These are phyloP conservation scores for Hirundichthys speculiger DNA, from an alignment of 2,113 vertebrate genomes.

Conservation along the genomic window DNA sequence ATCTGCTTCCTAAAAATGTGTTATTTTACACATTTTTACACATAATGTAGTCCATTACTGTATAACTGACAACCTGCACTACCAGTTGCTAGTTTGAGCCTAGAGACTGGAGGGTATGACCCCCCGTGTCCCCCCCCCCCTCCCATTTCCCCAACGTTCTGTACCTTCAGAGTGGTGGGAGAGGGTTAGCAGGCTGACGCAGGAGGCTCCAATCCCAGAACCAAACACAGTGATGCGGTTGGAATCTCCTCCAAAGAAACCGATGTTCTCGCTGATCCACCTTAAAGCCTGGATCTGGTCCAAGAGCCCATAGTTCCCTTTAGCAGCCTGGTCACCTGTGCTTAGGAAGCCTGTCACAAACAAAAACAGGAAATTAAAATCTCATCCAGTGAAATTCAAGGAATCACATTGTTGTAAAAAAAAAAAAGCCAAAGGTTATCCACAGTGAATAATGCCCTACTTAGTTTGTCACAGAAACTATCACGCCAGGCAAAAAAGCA, in stretches of 20 bases:
- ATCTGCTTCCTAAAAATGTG: conserved; percentile 36
- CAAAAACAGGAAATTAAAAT: conserved; percentile 10
- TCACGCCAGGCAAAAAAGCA: conserved; percentile 32
- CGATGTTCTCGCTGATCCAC: conserved; percentile 99
- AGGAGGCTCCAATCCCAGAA: conserved; percentile 96
- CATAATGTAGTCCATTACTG: too few species aligned
- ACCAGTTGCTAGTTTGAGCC: conserved; percentile 40
- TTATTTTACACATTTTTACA: background rate
- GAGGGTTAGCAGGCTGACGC: conserved; percentile 96
- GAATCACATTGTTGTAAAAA: background rate
- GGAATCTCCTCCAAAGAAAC: conserved; percentile 97
- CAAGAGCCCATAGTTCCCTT: conserved; percentile 97
- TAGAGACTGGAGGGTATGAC: conserved; percentile 32
- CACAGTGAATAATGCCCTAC: conserved; percentile 4
- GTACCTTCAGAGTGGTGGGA: conserved; percentile 99
- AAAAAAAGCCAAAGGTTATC: conserved; percentile 24
- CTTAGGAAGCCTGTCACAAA: conserved; percentile 92
- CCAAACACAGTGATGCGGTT: conserved; percentile 97
- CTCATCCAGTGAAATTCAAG: background rate
- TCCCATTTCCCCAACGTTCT: background rate
- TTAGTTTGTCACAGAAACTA: conserved; percentile 12
- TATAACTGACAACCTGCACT: conserved; percentile 23
- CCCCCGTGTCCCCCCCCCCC: too few species aligned
- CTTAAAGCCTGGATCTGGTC: conserved; percentile 98
- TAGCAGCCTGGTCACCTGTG: conserved; percentile 97